Percentiles rank a stretch among this genome's conserved stretches.
Evolutionary conservation across 2,797 vertebrate genomes (phyloP).

Genomic region (Vespertilio murinus): DNA sequence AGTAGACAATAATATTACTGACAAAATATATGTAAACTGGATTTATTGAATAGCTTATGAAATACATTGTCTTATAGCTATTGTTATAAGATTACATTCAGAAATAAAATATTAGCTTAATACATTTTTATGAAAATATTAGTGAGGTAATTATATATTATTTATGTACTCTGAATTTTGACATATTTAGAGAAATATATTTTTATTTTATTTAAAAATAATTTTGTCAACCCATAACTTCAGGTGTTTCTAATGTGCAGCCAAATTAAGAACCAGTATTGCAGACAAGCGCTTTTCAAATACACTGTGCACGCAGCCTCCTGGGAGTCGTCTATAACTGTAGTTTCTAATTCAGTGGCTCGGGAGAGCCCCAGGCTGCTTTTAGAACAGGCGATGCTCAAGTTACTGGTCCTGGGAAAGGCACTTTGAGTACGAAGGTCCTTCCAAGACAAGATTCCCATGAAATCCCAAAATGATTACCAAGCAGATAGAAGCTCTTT

Average conservation of each 20-base stretch:
- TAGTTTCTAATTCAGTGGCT: neutral
- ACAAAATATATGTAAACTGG: neutral
- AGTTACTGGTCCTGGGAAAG: too few species aligned
- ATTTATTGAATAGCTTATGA: neutral
- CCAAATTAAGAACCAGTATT: neutral
- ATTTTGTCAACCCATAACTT: neutral
- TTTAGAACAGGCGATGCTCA: neutral
- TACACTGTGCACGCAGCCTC: accelerated
- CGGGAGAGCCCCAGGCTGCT: neutral
- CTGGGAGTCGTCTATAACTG: neutral
- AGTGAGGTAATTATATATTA: neutral
- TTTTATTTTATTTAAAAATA: neutral
- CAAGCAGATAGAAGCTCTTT: neutral
- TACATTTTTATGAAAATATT: neutral
- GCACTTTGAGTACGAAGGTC: neutral
- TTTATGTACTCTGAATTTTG: neutral
- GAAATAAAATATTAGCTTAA: neutral
- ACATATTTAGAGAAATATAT: neutral
- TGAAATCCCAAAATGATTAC: neutral
- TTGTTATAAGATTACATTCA: neutral
- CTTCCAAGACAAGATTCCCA: neutral
- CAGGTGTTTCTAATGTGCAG: neutral
- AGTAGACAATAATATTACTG: neutral
- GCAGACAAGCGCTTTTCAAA: neutral
- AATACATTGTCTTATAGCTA: neutral